Evolutionary conservation across 2,797 vertebrate genomes (phyloP), one percentile per base, ranked within the genome.

Genomic region (Myotis vivesi): DNA sequence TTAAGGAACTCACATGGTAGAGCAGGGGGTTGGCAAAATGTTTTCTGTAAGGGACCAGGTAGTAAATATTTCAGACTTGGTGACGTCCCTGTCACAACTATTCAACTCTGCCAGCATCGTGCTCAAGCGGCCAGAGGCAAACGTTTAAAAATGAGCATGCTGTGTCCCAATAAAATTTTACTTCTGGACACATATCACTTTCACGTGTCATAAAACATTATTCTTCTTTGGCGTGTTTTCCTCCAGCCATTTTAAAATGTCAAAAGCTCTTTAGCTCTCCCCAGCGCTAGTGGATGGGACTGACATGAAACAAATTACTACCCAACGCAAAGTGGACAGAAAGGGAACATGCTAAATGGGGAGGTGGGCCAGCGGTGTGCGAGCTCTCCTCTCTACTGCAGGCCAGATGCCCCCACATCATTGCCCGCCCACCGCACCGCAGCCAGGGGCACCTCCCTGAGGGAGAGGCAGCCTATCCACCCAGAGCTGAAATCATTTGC

Each of bases 221-320:
- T 79, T 88, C 64, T 53, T 75, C 87, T 77, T 36, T 20, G 46
- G 76, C 4, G n/a, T 36, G 49, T 64, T 19, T 57, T 16, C 11
- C 72, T 17, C 33, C 38, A 85, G 49, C 25, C 59, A 41, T 75
- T 94, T 85, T 68, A 94, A 94, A 75, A 80, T 73, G 87, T 77
- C 90, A 66, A 66, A 85, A 30, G 38, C 19, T 8, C 75, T 69
- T 64, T 55, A 59, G 33, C 55, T 59, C 33, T 64, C 38, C 8
- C 76, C 38, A 73, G 12, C 72, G 68, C 44, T 28, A 20, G 59
- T 33, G 7, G 10, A n/a, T 2, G 38, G 13, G 19, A 55, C 59
- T 57, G 66, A 81, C 57, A 53, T 69, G n/a, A 84, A 91, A 87
- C n/a, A 68, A 81, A 66, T 57, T 22, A 62, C 36, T 15, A 8